Evolutionary conservation across 2,888 invertebrate species (phyloP), one percentile per base, ranked within the genome.

Genomic region (Masnerella sp.): DNA sequence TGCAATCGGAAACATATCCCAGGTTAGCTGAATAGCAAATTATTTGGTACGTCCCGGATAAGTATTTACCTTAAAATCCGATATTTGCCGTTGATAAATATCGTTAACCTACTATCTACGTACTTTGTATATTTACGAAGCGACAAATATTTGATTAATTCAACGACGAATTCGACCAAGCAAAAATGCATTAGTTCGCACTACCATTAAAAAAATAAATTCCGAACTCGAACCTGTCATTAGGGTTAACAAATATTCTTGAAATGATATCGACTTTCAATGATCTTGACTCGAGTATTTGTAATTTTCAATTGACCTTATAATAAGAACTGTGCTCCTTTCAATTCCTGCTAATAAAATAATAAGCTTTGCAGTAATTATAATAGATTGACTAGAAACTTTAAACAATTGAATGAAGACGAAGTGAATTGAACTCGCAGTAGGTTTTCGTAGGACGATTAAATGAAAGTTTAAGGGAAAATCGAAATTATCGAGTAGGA

Each of bases 31-130:
- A n/a, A n/a, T n/a, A n/a, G n/a, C n/a, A 20, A 34, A 43, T 28
- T 25, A 28, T 42, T 49, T 15, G 17, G 18, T 15, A 40, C 28
- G 54, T 65, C 15, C 47, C 40, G 32, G 52, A 52, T 52, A 45
- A 22, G 15, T 61, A 52, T 34, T 68, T 59, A 34, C 12, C 9
- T 68, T 42, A 20, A 67, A 49, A 30, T 25, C 2, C n/a, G 36
- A 22, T 64, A 64, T 71, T 64, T 71, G 52, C 30, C 32, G 20
- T 22, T 25, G 64, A 51, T 34, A 71, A 71, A 71, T 64, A 64
- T 58, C 49, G 64, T 71, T 71, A 71, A 71, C 71, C 69, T 61
- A 69, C 54, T 69, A 69, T 61, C 54, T 45, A 36, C n/a, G 28
- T 7, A 34, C 25, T 36, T 38, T 18, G 18, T 47, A 22, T 45